Base-by-base conservation (phyloP, 2,113 vertebrate genomes). In the Hyperopisus bebe region DNA sequence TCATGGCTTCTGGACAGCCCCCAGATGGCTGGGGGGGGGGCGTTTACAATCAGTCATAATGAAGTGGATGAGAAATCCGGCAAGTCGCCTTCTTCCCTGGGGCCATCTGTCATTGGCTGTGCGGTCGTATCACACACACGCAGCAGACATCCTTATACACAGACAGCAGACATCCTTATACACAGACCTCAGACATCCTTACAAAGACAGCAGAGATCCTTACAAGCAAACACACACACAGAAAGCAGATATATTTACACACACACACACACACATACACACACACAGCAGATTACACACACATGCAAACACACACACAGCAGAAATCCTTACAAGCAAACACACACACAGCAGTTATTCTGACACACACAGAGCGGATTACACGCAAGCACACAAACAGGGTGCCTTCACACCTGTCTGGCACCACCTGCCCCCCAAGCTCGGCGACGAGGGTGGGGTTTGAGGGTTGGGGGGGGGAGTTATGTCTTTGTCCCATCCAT, bases 401-500 rank as follows among this genome's bases (percentile, higher is more conserved):
- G 70, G 7, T 9, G 31, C 70, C 31, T 39, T 77, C 70, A 77
- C 31, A 77, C 70, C 70, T 77, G 31, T 66, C 58, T 27, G 58
- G n/a, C 58, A 27, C 58, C n/a, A 66, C 58, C 58, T 27, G 58
- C n/a, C 58, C 7, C 5, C 39, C 77, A 42, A 82, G 77, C 2
- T 82, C 1, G 13, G 35, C 2, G 53, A 55, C 0, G 77, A 21
- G 80, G 80, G 39, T 21, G 51, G 35, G 80, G 17, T 42, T 24
- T 39, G 77, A 44, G 80, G 80, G 39, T 21, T 82, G 66, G 13
- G 70, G 11, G 66, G 31, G 27, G 27, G 11, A 39, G 35, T 42
- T 24, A 10, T 46, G 39, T 86, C 85, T 86, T 86, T 62, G 51
- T 62, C 44, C 86, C 96, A 97, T 96, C 96, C 96, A 95, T 95